A percentile compares a stretch with the other conserved stretches of the same genome.
These are phyloP conservation scores for Melanchra persicariae DNA, from an alignment of 2,888 invertebrate species.

Conservation along the genomic window DNA sequence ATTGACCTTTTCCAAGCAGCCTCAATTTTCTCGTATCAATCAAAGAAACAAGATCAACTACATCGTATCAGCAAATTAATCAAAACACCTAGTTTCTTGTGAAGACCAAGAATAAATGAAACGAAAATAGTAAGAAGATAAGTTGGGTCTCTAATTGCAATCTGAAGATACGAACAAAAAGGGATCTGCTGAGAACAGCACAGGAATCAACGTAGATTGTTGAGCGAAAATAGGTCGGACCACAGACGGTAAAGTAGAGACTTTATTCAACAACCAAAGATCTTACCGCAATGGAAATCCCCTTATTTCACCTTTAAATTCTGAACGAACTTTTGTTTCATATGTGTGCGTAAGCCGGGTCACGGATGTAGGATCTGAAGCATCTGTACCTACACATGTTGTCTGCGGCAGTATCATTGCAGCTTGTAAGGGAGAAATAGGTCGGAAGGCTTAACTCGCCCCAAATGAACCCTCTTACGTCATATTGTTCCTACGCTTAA, in stretches of 20 bases:
- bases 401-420: slow-evolving; percentile 41
- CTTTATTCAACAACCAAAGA: slow-evolving; percentile 14
- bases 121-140: slow-evolving; percentile 57
- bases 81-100: slow-evolving; percentile 38
- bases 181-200: slow-evolving; percentile 69
- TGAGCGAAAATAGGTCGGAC: slow-evolving; percentile 44
- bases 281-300: slow-evolving; percentile 1
- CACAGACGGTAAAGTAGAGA: slow-evolving; percentile 22
- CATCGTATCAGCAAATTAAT: slow-evolving; percentile 35
- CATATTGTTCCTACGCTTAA: slow-evolving; percentile 69
- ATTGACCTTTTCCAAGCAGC: slow-evolving; percentile 15
- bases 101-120: slow-evolving; percentile 42
- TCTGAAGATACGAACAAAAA: slow-evolving; percentile 64
- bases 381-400: slow-evolving; percentile 6
- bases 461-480: slow-evolving; percentile 61
- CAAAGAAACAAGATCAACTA: slow-evolving; percentile 40
- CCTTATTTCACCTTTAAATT: slow-evolving; percentile 2
- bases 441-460: slow-evolving; percentile 69
- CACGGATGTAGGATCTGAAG: slow-evolving; percentile 6
- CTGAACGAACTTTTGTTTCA: not conserved
- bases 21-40: slow-evolving; percentile 36
- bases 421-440: slow-evolving; percentile 65
- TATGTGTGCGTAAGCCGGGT: slow-evolving; percentile 16
- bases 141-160: slow-evolving; percentile 72
- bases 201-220: slow-evolving; percentile 67